Base-by-base conservation (phyloP, 2,888 invertebrate genomes). In the Auanema freiburgensis region DNA sequence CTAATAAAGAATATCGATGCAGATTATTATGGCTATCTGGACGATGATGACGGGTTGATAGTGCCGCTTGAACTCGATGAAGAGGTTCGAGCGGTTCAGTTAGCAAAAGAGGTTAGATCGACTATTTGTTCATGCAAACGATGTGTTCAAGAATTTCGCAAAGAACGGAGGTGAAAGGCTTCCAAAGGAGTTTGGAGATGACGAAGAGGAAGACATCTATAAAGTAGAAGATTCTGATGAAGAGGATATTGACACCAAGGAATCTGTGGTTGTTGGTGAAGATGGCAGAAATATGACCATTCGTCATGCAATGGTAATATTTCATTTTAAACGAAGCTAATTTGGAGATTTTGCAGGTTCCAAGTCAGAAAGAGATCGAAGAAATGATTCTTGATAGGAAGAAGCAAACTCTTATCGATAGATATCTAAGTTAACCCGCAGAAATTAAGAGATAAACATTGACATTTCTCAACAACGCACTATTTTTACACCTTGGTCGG, bases 1-100 rank as follows among this genome's bases (percentile, higher is more conserved):
- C 87, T 99, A 57, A 96, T 97, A 95, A 91, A 93, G 77, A 92
- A 96, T 83, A 92, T 99, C 44, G 97, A 98, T 86, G 96, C 97
- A 0, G 94, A 95, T 85, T 98, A 98, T 86, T 99, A 98, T 86
- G 98, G 98, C 0, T 75, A 74, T 85, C 87, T 95, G 79, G 98
- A 98, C 85, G 98, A 98, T 79, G 98, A 99, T 83, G 98, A 99
- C 85, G 97, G 97, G 0, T 89, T 96, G 57, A 87, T 98, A 51
- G 87, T 92, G 69, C 96, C 96, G 0, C 84, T 93, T 3, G 98
- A 98, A 85, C 87, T 88, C 73, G 77, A 77, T 24, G 69, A 80
- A 62, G 76, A 79, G 85, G 69, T 85, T 85, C 68, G 67, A 24
- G 69, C 76, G 14, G 63, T 78, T 16, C 71, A 80, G 77, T 63